Evolutionary conservation across 2,888 invertebrate genomes (phyloP), one percentile per base, ranked within the genome.

Genomic region (Selenia dentaria): DNA sequence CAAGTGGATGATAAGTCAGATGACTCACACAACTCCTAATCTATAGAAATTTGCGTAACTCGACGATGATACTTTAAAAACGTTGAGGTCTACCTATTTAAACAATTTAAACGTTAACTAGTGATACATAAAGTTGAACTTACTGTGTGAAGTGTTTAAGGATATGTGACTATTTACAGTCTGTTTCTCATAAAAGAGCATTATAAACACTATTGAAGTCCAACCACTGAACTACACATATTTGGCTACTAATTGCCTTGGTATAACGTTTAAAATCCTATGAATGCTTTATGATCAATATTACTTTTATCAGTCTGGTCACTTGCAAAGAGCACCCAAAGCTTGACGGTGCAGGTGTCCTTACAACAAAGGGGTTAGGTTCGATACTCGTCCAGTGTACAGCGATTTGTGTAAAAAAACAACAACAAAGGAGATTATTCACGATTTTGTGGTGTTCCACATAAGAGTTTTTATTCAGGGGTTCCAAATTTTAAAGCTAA

Each of bases 341-440:
- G 76, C 73, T 79, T 71, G 71, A 84, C 78, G 67, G 75, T 76
- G 87, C 87, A 89, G 88, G 89, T 89, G 89, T 88, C 70, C 74
- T 60, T 51, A 61, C 65, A 79, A 88, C 88, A 88, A 88, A 79
- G 85, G 34, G 72, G 68, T 75, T 67, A 70, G 77, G 70, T 85
- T 87, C 79, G 80, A 84, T 78, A 77, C 79, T 79, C 67, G 73
- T 62, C 70, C 58, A 49, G 70, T 79, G 74, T 74, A 78, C 59
- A 74, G 72, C 74, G 76, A 83, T 85, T 83, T 81, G 71, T 66
- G 58, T n/a, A n/a, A n/a, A 57, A 74, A 59, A 59, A 58, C 50
- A 46, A 54, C 32, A 46, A 53, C 44, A 44, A 52, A 42, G 34
- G 45, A 31, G 49, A 38, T 47, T 45, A 44, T 42, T 48, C 45